These are phyloP conservation scores for Clarias laeviceps DNA, from an alignment of 2,797 vertebrate species.

Conservation along the genomic window DNA sequence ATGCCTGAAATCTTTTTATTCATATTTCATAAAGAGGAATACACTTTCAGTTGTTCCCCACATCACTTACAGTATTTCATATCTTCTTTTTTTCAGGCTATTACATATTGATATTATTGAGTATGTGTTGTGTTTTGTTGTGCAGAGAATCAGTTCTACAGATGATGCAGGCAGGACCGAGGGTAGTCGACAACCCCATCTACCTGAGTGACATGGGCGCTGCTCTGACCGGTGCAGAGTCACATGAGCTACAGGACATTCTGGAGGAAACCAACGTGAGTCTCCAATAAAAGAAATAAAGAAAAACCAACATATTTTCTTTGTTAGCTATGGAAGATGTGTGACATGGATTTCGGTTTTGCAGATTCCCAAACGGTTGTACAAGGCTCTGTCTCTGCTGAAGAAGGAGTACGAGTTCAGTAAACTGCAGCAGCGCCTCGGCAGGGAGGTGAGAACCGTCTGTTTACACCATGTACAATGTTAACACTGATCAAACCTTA, in stretches of 20 bases:
- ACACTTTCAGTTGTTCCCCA: background rate
- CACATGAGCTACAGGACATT: constrained; percentile 91
- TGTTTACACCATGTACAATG: background rate
- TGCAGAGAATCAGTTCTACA: constrained; percentile 94
- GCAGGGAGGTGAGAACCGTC: constrained; percentile 82
- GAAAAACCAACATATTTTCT: background rate
- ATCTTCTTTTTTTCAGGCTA: background rate
- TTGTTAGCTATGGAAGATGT: background rate
- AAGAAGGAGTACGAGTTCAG: constrained; percentile 98
- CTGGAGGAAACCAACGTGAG: constrained; percentile 93
- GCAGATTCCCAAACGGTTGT: constrained; percentile 95
- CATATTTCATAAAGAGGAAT: background rate
- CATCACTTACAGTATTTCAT: background rate
- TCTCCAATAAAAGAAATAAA: background rate
- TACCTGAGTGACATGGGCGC: constrained; percentile 99
- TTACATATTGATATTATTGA: background rate
- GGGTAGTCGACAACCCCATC: constrained; percentile 98
- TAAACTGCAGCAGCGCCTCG: constrained; percentile 95
- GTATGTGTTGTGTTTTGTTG: constrained; percentile 9
- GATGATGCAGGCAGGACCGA: constrained; percentile 98
- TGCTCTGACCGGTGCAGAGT: constrained; percentile 93
- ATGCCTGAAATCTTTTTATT: background rate
- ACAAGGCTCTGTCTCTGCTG: constrained; percentile 94
- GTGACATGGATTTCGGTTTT: constrained; percentile 3
- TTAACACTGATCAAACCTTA: background rate